Percentiles rank a stretch among this genome's conserved stretches.
Conservation (phyloP, 1,140 invertebrate species). For the Drosophila cardini region DNA sequence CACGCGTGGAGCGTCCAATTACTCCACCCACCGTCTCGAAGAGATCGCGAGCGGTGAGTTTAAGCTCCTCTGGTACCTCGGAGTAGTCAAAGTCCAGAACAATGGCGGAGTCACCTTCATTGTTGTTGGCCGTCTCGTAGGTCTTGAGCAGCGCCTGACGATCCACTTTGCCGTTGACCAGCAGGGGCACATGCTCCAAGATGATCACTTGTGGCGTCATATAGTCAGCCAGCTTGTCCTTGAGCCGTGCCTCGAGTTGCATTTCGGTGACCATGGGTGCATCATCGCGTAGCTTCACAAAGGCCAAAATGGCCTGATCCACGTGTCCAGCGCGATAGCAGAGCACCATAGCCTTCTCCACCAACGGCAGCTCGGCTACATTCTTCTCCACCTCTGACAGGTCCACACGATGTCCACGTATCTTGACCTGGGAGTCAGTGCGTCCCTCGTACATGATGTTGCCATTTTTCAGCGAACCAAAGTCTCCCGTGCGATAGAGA, state of each 20-base stretch:
- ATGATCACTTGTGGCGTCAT: constrained; percentile 92
- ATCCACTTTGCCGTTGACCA: constrained; percentile 95
- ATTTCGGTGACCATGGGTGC: constrained; percentile 85
- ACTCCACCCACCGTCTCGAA: constrained; percentile 90
- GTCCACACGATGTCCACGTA: constrained; percentile 93
- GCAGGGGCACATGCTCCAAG: constrained; percentile 89
- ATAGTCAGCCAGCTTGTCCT: constrained; percentile 88
- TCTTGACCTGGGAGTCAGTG: constrained; percentile 94
- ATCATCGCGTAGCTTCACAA: constrained; percentile 87
- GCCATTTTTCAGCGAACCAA: constrained; percentile 90
- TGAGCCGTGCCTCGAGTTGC: constrained; percentile 88
- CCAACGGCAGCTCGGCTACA: constrained; percentile 76
- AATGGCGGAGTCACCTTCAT: constrained; percentile 82
- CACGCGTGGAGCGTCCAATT: constrained; percentile 87
- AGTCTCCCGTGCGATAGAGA: constrained; percentile 94
- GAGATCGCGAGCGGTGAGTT: constrained; percentile 88
- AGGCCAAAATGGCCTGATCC: constrained; percentile 90
- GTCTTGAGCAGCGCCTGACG: constrained; percentile 90
- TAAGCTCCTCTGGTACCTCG: constrained; percentile 86
- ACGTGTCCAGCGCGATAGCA: constrained; percentile 91
- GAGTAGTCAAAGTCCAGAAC: constrained; percentile 87
- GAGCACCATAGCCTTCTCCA: constrained; percentile 87
- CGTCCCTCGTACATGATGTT: constrained; percentile 91
- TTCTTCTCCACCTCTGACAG: constrained; percentile 92
- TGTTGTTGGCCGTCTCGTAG: constrained; percentile 89